Percentiles rank a stretch among this genome's conserved stretches.
These are phyloP conservation scores for Lamprologus lemairii DNA, from an alignment of 2,113 vertebrate genomes.

Conservation along the genomic window DNA sequence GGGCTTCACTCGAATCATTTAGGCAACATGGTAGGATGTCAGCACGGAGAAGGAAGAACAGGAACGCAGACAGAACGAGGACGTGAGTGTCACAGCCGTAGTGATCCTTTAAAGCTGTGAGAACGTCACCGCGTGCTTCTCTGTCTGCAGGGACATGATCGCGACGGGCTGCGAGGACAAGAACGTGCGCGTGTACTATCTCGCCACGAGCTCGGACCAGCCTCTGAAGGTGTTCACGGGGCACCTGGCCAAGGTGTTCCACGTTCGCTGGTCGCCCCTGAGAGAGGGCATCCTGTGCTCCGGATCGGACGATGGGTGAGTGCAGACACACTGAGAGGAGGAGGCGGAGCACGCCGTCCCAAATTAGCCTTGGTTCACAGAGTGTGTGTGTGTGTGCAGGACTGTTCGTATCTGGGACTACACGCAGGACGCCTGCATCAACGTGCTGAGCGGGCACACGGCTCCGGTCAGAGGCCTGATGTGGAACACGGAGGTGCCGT, in stretches of 20 bases:
- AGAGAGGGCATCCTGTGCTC: conserved; percentile 96
- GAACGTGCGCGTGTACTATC: conserved; percentile 93
- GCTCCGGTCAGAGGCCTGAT: conserved; percentile 89
- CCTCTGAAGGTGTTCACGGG: conserved; percentile 91
- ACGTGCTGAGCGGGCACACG: conserved; percentile 85
- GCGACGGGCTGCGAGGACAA: conserved; percentile 97
- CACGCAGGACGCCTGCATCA: conserved; percentile 93
- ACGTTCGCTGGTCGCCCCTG: conserved; percentile 94
- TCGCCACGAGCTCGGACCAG: conserved; percentile 94
- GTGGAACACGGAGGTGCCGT: conserved; percentile 97
- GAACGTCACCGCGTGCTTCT: background rate
- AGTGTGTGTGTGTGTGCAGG: background rate
- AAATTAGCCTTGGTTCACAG: background rate
- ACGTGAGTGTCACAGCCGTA: no score
- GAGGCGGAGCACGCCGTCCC: background rate
- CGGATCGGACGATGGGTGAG: conserved; percentile 92
- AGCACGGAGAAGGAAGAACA: no score
- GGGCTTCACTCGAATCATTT: background rate
- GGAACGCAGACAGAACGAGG: no score
- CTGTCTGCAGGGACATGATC: conserved; percentile 88
- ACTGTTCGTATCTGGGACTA: conserved; percentile 53
- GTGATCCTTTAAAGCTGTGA: background rate
- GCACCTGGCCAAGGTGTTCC: conserved; percentile 93
- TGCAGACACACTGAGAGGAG: background rate
- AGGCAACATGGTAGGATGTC: background rate